Evolutionary conservation across 2,113 vertebrate genomes (phyloP), one percentile per base, ranked within the genome.

Genomic region (Phaethon lepturus): DNA sequence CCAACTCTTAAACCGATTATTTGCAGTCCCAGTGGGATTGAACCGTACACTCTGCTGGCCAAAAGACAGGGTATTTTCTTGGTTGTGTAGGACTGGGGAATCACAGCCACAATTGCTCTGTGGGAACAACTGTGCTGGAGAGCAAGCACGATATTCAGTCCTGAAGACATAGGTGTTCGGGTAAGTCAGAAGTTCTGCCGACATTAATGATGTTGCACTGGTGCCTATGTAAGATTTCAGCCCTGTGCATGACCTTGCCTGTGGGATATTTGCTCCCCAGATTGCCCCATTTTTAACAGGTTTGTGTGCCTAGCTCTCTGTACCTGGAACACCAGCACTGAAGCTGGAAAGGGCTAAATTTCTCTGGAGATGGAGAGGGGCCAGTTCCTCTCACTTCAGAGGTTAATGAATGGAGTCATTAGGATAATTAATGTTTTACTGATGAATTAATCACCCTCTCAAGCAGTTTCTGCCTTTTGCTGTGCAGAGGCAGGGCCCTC

Each of bases 391-490:
- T 95, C 87, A 85, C 93, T 93, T 91, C 63, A 83, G 93, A 97
- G 97, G 95, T 96, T 97, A 97, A 97, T 97, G 96, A 97, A 94
- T 86, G 95, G 97, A 97, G 90, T 95, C 94, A 93, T 95, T 94
- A 97, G 93, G 75, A 88, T 81, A 95, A 97, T 96, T 97, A 98
- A 98, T 96, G 97, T 97, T 96, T 97, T 96, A 80, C 86, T 97
- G 96, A 98, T 97, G 96, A 98, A 96, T 98, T 98, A 98, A 97
- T 97, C 96, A 93, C 88, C 88, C 69, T 95, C 50, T 94, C 87
- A 96, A 97, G 94, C 95, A 97, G 96, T 47, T 74, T 71, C 75
- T 96, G 52, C 86, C 67, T 96, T 94, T 94, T 5, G 9, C 90
- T 96, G 49, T 64, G 97, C 88, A 60, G 86, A 94, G 77, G 77